Conservation (phyloP, 2,888 invertebrate species). For the Andrena fulva region DNA sequence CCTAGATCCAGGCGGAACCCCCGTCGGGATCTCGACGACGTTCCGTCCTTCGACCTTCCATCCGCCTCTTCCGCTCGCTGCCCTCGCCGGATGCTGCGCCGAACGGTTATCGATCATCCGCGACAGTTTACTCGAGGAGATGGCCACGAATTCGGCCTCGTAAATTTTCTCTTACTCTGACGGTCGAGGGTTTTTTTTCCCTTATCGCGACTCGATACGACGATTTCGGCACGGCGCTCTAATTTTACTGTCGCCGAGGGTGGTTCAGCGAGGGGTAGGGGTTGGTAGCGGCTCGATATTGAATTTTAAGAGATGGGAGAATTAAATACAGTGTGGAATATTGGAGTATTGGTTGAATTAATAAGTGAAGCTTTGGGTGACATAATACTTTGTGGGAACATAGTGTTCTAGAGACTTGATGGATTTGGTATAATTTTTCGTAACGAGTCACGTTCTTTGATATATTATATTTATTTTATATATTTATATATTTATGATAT, state of each 20-base stretch:
- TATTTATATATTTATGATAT: too few relatives aligned
- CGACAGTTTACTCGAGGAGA: conserved; percentile 22
- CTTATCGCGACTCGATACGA: background rate
- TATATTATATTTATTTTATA: too few relatives aligned
- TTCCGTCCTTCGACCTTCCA: conserved; percentile 56
- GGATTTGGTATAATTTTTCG: too few relatives aligned
- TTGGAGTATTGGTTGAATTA: too few relatives aligned
- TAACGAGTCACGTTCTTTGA: too few relatives aligned
- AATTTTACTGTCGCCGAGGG: background rate
- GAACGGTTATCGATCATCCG: conserved; percentile 69
- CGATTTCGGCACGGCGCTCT: background rate
- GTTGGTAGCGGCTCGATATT: too few relatives aligned
- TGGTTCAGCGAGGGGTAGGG: too few relatives aligned
- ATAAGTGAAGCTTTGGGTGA: too few relatives aligned
- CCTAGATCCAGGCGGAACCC: conserved; percentile 60
- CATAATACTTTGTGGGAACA: too few relatives aligned
- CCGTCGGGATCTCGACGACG: conserved; percentile 66
- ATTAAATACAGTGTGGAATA: too few relatives aligned
- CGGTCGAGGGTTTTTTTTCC: background rate
- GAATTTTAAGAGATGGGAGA: too few relatives aligned
- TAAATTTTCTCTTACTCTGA: conserved; percentile 18
- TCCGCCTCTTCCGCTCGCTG: conserved; percentile 56
- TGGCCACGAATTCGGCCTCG: background rate
- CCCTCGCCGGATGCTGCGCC: conserved; percentile 68
- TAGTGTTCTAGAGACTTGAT: too few relatives aligned